These are phyloP conservation scores for Eretmochelys imbricata DNA, from an alignment of 2,113 vertebrate species.

Conservation along the genomic window DNA sequence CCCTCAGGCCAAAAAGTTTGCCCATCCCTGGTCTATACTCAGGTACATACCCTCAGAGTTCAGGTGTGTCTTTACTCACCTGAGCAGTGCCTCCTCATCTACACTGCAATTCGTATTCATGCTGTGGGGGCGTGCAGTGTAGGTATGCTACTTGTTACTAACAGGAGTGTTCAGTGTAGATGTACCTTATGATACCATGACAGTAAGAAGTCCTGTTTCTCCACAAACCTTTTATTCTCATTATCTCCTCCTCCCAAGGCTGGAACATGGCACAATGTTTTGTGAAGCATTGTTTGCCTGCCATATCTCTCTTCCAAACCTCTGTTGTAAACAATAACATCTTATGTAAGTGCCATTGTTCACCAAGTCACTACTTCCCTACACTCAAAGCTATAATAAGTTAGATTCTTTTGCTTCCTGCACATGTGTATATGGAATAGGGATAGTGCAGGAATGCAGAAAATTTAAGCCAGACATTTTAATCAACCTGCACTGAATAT, in stretches of 20 bases:
- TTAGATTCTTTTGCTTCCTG: not conserved
- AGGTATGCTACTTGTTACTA: too few species aligned
- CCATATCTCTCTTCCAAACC: slow-evolving; percentile 57
- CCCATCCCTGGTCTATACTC: not conserved
- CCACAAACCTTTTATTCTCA: not conserved
- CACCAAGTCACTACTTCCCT: slow-evolving; percentile 46
- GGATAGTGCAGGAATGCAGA: not conserved
- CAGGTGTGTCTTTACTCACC: not conserved
- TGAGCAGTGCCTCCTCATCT: not conserved
- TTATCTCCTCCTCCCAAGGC: not conserved
- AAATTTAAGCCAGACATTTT: not conserved
- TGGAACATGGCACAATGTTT: slow-evolving; percentile 20
- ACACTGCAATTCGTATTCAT: not conserved
- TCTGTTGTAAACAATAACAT: slow-evolving; percentile 65
- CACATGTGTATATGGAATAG: not conserved
- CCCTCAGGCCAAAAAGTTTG: too few species aligned
- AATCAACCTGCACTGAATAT: not conserved
- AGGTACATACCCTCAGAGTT: too few species aligned
- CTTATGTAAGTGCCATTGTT: slow-evolving; percentile 56
- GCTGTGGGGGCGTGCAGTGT: too few species aligned
- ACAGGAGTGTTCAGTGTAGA: not conserved
- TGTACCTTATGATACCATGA: not conserved
- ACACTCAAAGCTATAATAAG: not conserved
- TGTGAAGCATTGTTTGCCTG: slow-evolving; percentile 8
- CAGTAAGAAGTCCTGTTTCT: not conserved